Conservation (phyloP, 2,888 invertebrate species). For the Perizoma affinitatum region DNA sequence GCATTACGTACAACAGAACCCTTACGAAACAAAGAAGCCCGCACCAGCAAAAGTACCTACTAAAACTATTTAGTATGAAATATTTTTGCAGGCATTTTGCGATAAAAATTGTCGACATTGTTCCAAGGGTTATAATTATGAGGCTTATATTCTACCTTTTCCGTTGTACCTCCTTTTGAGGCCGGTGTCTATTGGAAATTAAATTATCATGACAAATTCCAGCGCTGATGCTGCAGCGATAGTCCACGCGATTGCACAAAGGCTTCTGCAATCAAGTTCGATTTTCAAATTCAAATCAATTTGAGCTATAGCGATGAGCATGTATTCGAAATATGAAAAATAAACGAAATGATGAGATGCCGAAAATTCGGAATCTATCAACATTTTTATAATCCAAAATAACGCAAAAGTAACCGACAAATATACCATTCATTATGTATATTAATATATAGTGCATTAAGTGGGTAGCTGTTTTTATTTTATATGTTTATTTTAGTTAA, state of each 20-base stretch:
- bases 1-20: no score
- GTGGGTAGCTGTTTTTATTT: no score
- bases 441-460: no score
- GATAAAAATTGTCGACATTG: conserved; percentile 9
- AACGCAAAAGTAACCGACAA: no score
- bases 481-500: no score
- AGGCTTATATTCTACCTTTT: conserved; percentile 3
- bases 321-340: not conserved
- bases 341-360: no score
- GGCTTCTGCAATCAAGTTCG: conserved; percentile 12
- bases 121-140: conserved; percentile 5
- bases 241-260: conserved; percentile 20
- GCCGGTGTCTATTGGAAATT: conserved; percentile 5
- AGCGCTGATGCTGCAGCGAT: conserved; percentile 8
- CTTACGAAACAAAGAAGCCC: no score
- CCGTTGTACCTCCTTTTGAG: conserved; percentile 2
- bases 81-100: not conserved
- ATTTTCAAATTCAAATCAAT: conserved; percentile 8
- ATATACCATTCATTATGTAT: no score
- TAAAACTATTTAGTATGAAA: not conserved
- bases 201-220: conserved; percentile 25
- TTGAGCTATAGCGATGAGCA: not conserved
- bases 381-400: no score
- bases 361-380: no score
- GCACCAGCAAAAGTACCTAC: no score